phyloP scores from a whole-genome alignment of 2,888 invertebrate genomes.

The Brachyopa scutellaris region DNA sequence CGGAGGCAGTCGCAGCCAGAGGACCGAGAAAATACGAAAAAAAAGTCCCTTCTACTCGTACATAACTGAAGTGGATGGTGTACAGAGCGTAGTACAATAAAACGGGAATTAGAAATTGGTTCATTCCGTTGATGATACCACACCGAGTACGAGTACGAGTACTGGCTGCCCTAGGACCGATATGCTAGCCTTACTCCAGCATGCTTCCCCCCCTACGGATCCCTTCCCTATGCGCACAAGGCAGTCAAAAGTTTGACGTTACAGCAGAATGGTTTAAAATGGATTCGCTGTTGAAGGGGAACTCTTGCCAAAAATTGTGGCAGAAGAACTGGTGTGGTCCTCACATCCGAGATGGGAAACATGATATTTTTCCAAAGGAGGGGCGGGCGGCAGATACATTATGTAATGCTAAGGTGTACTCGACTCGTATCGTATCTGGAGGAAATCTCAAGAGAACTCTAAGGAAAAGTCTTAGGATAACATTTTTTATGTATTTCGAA shows the following conservation, averaged over 20 bases:
- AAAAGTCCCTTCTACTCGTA: not conserved
- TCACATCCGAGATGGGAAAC: constrained; percentile 55
- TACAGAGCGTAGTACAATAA: constrained; percentile 51
- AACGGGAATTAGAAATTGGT: constrained; percentile 71
- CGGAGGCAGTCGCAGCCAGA: too few species aligned
- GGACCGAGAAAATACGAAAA: constrained; percentile 37
- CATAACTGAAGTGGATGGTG: constrained; percentile 40
- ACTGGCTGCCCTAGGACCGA: constrained; percentile 9
- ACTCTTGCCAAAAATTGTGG: constrained; percentile 53
- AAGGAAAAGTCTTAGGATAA: constrained; percentile 23
- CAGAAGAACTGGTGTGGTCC: constrained; percentile 22
- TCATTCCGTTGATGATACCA: constrained; percentile 67
- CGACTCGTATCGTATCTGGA: constrained; percentile 29
- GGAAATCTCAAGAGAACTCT: constrained; percentile 50
- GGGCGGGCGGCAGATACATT: not conserved
- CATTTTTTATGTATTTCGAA: constrained; percentile 25
- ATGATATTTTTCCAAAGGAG: constrained; percentile 43
- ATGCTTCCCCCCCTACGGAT: constrained; percentile 3
- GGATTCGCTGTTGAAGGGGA: constrained; percentile 4
- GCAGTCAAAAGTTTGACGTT: constrained; percentile 52
- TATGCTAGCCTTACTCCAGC: constrained; percentile 38
- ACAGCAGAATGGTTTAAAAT: not conserved
- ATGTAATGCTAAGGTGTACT: constrained; percentile 28
- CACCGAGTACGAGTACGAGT: too few species aligned
- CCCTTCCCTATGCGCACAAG: not conserved